Conservation (phyloP, 1,140 invertebrate genomes). For the Apis laboriosa region DNA sequence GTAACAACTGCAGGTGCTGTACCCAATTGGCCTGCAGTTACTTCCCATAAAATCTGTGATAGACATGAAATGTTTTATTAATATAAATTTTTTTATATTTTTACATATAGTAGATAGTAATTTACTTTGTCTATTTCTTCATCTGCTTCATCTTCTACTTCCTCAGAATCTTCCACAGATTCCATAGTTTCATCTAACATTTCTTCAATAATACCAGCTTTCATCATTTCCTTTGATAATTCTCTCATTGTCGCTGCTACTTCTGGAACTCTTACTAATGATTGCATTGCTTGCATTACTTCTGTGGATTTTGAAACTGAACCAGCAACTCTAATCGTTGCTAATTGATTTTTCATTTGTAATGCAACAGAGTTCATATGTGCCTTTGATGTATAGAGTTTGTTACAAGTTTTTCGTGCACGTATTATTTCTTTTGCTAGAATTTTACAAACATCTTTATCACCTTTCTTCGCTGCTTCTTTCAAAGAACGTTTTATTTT, state of each 20-base stretch:
- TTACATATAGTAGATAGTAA: not conserved
- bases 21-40: slow-evolving; percentile 95
- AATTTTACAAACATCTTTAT: slow-evolving; percentile 96
- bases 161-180: slow-evolving; percentile 92
- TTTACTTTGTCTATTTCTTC: slow-evolving; percentile 94
- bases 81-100: not conserved
- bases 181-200: slow-evolving; percentile 99
- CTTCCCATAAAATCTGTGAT: slow-evolving; percentile 93
- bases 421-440: slow-evolving; percentile 97
- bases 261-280: slow-evolving; percentile 93
- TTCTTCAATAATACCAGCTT: slow-evolving; percentile 88
- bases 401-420: slow-evolving; percentile 93
- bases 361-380: slow-evolving; percentile 98
- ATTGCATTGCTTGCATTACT: slow-evolving; percentile 98
- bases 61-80: slow-evolving; percentile 8
- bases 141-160: slow-evolving; percentile 95
- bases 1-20: slow-evolving; percentile 91
- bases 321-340: slow-evolving; percentile 94
- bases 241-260: slow-evolving; percentile 98
- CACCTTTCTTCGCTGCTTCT: slow-evolving; percentile 97
- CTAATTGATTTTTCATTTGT: slow-evolving; percentile 99
- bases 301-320: slow-evolving; percentile 96
- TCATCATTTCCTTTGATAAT: slow-evolving; percentile 99
- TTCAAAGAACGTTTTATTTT: slow-evolving; percentile 97
- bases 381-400: slow-evolving; percentile 98